phyloP scores from a whole-genome alignment of 1,140 invertebrate genomes.

The Calliopsis andreniformis region DNA sequence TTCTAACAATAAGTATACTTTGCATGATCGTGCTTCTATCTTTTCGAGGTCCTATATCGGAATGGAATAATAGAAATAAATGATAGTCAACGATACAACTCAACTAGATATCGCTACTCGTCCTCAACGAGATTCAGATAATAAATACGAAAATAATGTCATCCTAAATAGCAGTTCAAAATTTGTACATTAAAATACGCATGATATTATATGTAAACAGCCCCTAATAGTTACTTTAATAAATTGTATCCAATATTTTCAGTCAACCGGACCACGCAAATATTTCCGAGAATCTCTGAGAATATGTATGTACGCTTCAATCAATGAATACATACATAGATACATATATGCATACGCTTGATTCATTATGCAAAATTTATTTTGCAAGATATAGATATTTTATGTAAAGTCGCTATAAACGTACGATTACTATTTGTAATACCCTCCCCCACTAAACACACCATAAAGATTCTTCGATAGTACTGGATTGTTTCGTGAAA shows the following conservation, averaged over 20 bases:
- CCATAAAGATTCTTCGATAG: not conserved
- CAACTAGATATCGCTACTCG: not conserved
- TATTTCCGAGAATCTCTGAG: conserved; percentile 36
- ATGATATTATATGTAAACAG: not conserved
- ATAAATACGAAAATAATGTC: too few relatives aligned
- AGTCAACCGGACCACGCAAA: conserved; percentile 18
- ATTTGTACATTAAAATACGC: too few relatives aligned
- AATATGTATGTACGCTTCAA: not conserved
- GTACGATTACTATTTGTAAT: too few relatives aligned
- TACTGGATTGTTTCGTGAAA: too few relatives aligned
- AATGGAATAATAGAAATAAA: conserved; percentile 33
- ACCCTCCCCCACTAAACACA: too few relatives aligned
- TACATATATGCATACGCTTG: too few relatives aligned
- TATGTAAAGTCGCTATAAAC: too few relatives aligned
- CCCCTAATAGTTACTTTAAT: not conserved
- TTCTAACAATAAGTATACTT: too few relatives aligned
- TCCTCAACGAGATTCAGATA: not conserved
- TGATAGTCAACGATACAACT: conserved; percentile 9
- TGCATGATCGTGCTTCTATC: too few relatives aligned
- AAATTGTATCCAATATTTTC: not conserved
- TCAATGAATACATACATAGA: not conserved
- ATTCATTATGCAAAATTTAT: too few relatives aligned
- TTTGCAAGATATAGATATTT: too few relatives aligned
- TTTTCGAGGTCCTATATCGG: conserved; percentile 29
- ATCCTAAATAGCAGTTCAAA: too few relatives aligned